phyloP scores from a whole-genome alignment of 2,888 invertebrate genomes.

The Andrena marginata region DNA sequence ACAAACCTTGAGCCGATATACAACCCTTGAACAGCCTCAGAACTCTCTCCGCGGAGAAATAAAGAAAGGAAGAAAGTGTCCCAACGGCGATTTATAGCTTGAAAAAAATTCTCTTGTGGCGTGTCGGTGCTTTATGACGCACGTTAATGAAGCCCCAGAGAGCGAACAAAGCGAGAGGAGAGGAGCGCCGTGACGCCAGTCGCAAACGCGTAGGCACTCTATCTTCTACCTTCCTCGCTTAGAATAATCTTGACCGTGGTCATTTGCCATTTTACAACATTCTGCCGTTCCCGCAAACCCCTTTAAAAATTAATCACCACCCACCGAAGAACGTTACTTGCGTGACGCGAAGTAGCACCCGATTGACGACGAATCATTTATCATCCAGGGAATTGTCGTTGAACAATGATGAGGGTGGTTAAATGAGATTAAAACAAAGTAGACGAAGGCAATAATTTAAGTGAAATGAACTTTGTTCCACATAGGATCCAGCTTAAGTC shows the following conservation, averaged over 20 bases:
- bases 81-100: background rate
- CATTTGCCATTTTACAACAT: conserved; percentile 29
- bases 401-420: too few species aligned
- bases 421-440: too few species aligned
- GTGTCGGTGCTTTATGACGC: conserved; percentile 43
- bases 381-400: background rate
- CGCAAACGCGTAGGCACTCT: conserved; percentile 16
- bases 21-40: background rate
- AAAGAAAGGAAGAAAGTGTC: background rate
- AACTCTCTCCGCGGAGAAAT: background rate
- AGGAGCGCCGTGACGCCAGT: conserved; percentile 10
- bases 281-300: background rate
- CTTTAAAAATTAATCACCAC: background rate
- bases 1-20: background rate
- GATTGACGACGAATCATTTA: background rate
- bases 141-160: conserved; percentile 41
- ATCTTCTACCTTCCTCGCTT: conserved; percentile 1
- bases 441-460: too few species aligned
- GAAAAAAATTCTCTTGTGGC: conserved; percentile 3
- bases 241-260: conserved; percentile 41
- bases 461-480: too few species aligned
- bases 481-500: too few species aligned
- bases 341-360: background rate
- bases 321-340: background rate
- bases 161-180: background rate